Evolutionary conservation across 92 coral and sea anemone genomes (phyloP).

Genomic region (Zoanthus solanderi): DNA sequence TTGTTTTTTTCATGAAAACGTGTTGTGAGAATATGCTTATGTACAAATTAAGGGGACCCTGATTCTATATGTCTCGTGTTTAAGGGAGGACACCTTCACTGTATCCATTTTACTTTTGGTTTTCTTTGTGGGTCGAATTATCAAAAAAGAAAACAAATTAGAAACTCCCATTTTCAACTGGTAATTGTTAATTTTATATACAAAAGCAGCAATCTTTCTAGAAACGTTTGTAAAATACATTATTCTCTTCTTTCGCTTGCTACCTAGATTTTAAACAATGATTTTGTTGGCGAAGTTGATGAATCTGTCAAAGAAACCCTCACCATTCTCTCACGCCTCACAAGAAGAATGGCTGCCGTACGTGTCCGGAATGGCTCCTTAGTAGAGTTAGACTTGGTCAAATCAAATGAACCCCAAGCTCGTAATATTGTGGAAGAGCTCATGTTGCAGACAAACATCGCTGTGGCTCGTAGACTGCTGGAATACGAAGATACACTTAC

Average conservation of each 20-base stretch:
- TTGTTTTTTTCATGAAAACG: too few relatives aligned
- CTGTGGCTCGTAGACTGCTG: conserved; percentile 76
- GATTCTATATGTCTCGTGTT: too few relatives aligned
- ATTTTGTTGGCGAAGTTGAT: conserved; percentile 30
- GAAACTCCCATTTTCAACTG: too few relatives aligned
- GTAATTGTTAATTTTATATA: too few relatives aligned
- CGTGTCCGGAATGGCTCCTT: conserved; percentile 74
- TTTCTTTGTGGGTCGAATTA: too few relatives aligned
- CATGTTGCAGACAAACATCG: conserved; percentile 80
- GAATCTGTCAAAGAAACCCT: conserved; percentile 63
- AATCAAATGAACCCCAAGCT: conserved; percentile 41
- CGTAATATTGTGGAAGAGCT: conserved; percentile 83
- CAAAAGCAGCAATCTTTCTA: too few relatives aligned
- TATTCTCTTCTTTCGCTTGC: neutral
- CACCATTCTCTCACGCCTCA: conserved; percentile 68
- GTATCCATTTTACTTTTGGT: too few relatives aligned
- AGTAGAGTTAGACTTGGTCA: conserved; percentile 31
- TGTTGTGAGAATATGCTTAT: too few relatives aligned
- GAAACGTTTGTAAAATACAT: too few relatives aligned
- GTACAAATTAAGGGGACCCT: too few relatives aligned
- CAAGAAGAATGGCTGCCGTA: conserved; percentile 81
- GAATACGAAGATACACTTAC: conserved; percentile 55
- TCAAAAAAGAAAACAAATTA: too few relatives aligned
- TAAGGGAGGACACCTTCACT: too few relatives aligned
- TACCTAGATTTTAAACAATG: conserved; percentile 58